A percentile compares a stretch with the other conserved stretches of the same genome.
Conservation (phyloP, 2,797 vertebrate species). For the Petrocephalus sullivani region DNA sequence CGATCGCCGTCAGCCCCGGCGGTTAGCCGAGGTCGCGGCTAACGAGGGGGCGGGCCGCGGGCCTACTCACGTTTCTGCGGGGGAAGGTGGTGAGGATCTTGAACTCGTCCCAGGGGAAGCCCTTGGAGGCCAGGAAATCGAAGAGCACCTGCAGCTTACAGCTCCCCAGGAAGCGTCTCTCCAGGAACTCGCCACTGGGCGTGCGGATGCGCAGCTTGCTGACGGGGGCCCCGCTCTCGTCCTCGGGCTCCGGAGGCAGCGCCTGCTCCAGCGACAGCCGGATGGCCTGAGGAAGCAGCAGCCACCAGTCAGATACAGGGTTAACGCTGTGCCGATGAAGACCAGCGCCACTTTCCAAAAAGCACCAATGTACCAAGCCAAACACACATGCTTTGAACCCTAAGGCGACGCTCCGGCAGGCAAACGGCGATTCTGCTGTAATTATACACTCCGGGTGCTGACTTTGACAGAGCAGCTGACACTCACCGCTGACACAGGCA, state of each 20-base stretch:
- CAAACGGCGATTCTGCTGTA: not conserved
- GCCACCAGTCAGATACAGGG: not conserved
- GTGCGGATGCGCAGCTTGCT: constrained; percentile 93
- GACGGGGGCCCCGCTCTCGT: constrained; percentile 81
- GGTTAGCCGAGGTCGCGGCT: no score
- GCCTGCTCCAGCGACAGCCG: constrained; percentile 90
- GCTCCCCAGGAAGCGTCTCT: constrained; percentile 89
- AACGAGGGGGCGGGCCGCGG: not conserved
- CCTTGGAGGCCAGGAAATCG: constrained; percentile 97
- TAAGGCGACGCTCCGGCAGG: not conserved
- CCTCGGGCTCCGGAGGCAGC: constrained; percentile 82
- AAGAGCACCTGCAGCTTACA: constrained; percentile 94
- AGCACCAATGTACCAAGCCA: not conserved
- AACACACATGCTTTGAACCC: not conserved
- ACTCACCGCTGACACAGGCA: not conserved
- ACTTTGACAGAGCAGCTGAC: not conserved
- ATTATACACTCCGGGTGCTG: not conserved
- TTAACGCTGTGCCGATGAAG: not conserved
- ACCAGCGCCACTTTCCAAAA: not conserved
- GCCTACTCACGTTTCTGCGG: constrained; percentile 90
- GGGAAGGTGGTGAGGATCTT: constrained; percentile 99
- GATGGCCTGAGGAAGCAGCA: constrained; percentile 72
- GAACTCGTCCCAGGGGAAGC: constrained; percentile 90
- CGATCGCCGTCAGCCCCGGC: not conserved
- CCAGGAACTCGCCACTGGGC: constrained; percentile 92